Base-by-base conservation (phyloP, 2,888 invertebrate species). In the Salticus scenicus region DNA sequence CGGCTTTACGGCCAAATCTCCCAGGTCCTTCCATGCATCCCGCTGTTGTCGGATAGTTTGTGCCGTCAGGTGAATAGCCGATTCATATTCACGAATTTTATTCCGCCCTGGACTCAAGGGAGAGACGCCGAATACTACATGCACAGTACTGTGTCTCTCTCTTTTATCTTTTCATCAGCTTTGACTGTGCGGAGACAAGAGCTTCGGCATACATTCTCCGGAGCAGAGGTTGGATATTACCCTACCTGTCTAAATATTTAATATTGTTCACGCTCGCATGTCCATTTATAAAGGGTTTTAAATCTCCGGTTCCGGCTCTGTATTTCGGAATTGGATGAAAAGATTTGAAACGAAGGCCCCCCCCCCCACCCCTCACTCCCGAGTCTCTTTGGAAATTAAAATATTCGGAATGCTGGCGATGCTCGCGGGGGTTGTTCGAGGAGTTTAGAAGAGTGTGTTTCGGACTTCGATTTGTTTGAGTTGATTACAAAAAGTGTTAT, bases 181-280 rank as follows among this genome's bases (percentile, higher is more conserved):
- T 47, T 47, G 47, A 47, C 12, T 47, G 47, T 5, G 37, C n/a
- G n/a, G n/a, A n/a, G n/a, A n/a, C n/a, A n/a, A n/a, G 37, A 5
- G 37, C 37, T 37, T 37, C 37, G 7, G 12, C 37, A 12, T 5
- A 37, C 12, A 17, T n/a, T n/a, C n/a, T n/a, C 10, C 2, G 47
- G 47, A 37, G 37, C 12, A 17, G 17, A 7, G 8, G n/a, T 5
- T 37, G n/a, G n/a, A n/a, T n/a, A n/a, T n/a, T n/a, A n/a, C n/a
- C n/a, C 10, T 47, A 47, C 47, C 47, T 47, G 47, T 47, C 47
- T 47, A 47, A 47, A 47, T 47, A 47, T 47, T 47, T 47, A 47
- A 47, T 47, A 47, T 47, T 47, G 14, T 47, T 47, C 14, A 47
- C 47, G 47, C 47, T 47, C n/a, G 2, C 47, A n/a, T 47, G 37